These are phyloP conservation scores for Volucella bombylans DNA, from an alignment of 2,888 invertebrate species.

Conservation along the genomic window DNA sequence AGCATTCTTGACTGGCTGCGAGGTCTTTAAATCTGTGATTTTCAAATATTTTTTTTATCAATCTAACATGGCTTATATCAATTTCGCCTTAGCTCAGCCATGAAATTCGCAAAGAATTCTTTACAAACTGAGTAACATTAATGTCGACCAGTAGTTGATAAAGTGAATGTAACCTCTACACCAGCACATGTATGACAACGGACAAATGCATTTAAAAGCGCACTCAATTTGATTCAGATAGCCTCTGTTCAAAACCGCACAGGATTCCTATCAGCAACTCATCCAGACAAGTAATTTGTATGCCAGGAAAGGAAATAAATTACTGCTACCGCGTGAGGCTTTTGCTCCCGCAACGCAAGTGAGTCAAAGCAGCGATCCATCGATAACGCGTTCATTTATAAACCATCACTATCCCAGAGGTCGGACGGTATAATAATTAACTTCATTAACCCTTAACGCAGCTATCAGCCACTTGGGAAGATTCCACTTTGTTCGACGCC, in stretches of 20 bases:
- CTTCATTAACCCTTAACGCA: slow-evolving; percentile 74
- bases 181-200: slow-evolving; percentile 33
- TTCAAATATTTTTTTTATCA: no score
- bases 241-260: slow-evolving; percentile 33
- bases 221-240: slow-evolving; percentile 34
- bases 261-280: slow-evolving; percentile 65
- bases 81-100: neutral
- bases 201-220: slow-evolving; percentile 20
- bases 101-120: slow-evolving; percentile 10
- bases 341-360: slow-evolving; percentile 39
- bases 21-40: no score
- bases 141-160: slow-evolving; percentile 36
- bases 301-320: slow-evolving; percentile 62
- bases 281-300: slow-evolving; percentile 71
- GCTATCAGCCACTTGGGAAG: slow-evolving; percentile 47
- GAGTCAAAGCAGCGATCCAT: slow-evolving; percentile 58
- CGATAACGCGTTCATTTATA: slow-evolving; percentile 63
- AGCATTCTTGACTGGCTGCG: no score
- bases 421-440: slow-evolving; percentile 72
- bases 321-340: slow-evolving; percentile 57
- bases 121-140: slow-evolving; percentile 37
- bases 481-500: slow-evolving; percentile 40
- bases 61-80: no score
- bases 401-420: slow-evolving; percentile 56
- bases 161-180: slow-evolving; percentile 17